Conservation (phyloP, 2,888 invertebrate genomes). For the Chalcis sispes region DNA sequence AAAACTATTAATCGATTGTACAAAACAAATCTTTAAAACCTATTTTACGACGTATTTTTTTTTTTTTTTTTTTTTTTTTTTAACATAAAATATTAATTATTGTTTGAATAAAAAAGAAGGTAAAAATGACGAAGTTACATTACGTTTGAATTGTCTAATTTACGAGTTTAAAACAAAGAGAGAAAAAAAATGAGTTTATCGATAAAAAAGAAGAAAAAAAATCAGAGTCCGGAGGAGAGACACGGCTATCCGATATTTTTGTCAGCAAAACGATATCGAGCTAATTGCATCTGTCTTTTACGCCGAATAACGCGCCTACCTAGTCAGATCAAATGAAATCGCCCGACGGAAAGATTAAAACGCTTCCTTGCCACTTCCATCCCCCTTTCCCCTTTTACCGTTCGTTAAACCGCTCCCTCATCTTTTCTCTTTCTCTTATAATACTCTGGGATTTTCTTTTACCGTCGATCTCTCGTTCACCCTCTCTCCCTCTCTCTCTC, state of each 20-base stretch:
- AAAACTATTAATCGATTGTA: too few relatives aligned
- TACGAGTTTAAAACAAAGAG: background rate
- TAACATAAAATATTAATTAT: background rate
- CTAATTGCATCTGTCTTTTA: constrained; percentile 74
- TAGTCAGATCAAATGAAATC: constrained; percentile 67
- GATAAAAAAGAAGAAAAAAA: constrained; percentile 14
- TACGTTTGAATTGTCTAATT: constrained; percentile 21
- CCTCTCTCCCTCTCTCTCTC: background rate
- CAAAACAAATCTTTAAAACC: too few relatives aligned
- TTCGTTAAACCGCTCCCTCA: constrained; percentile 37
- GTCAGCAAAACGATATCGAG: constrained; percentile 73
- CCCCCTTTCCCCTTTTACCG: constrained; percentile 23
- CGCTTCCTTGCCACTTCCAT: constrained; percentile 28
- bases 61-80: background rate
- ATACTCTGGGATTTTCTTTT: too few relatives aligned
- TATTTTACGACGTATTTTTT: background rate
- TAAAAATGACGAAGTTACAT: background rate
- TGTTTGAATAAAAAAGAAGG: background rate
- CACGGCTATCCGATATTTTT: constrained; percentile 70
- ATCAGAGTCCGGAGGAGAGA: constrained; percentile 4
- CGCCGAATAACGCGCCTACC: constrained; percentile 61
- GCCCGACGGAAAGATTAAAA: constrained; percentile 48
- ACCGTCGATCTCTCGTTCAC: too few relatives aligned
- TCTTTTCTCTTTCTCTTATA: constrained; percentile 3
- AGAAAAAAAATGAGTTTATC: constrained; percentile 7